Conservation (phyloP, 2,113 vertebrate genomes). For the Scytalopus superciliaris region DNA sequence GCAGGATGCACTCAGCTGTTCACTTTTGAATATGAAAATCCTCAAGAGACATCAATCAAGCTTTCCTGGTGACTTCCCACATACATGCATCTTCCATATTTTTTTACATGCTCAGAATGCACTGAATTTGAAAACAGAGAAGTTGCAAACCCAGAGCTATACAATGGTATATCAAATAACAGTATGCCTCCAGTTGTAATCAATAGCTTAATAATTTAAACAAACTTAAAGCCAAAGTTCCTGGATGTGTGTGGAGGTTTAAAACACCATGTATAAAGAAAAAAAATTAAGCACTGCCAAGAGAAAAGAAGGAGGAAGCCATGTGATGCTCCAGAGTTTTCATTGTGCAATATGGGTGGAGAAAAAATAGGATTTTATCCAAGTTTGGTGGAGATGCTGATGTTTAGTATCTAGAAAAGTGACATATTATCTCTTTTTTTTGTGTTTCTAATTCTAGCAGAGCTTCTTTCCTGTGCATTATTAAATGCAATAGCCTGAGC, state of each 20-base stretch:
- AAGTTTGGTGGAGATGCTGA: background rate
- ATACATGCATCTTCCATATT: background rate
- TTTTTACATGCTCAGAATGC: background rate
- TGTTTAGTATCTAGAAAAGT: background rate
- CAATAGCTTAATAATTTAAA: background rate
- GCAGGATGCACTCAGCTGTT: background rate
- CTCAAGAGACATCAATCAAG: background rate
- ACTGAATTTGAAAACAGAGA: background rate
- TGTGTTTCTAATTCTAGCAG: background rate
- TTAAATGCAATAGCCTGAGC: background rate
- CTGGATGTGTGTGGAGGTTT: background rate
- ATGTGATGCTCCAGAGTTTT: background rate
- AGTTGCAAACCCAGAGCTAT: background rate
- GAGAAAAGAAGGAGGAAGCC: background rate
- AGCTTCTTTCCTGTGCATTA: background rate
- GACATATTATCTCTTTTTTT: background rate
- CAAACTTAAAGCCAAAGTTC: background rate
- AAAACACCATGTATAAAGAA: background rate
- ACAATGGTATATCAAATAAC: background rate
- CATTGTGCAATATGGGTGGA: fast-evolving
- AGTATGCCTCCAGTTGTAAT: background rate
- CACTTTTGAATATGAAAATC: background rate
- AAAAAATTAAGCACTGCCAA: background rate
- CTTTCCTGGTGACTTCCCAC: conserved; percentile 16
- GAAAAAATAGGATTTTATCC: background rate